phyloP scores from a whole-genome alignment of 2,113 vertebrate genomes.

The Colius striatus region DNA sequence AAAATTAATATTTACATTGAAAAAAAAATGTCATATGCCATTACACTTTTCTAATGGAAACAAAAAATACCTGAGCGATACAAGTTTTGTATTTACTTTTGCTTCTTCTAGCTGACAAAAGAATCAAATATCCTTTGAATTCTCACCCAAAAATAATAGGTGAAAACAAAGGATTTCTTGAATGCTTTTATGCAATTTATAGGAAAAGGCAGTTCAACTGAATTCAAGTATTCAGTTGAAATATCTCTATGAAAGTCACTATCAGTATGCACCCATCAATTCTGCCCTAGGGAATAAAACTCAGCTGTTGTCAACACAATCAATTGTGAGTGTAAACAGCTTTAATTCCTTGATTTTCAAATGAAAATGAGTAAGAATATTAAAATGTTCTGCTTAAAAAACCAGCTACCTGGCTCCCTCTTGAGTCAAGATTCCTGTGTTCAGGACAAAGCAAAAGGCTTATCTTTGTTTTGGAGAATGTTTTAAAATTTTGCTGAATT shows the following conservation, averaged over 20 bases:
- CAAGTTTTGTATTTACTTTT: not conserved
- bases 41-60: not conserved
- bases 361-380: not conserved
- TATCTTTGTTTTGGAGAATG: not conserved
- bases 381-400: slow-evolving; percentile 1
- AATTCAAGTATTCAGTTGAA: not conserved
- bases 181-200: not conserved
- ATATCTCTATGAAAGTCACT: not conserved
- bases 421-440: slow-evolving; percentile 49
- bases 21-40: not conserved
- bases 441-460: not conserved
- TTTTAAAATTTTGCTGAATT: not conserved
- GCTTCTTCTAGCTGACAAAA: not conserved
- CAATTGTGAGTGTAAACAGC: not conserved
- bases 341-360: slow-evolving; percentile 41
- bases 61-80: not conserved
- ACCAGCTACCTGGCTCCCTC: slow-evolving; percentile 66
- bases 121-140: not conserved
- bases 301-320: not conserved
- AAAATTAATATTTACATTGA: not conserved
- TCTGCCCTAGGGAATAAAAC: not conserved
- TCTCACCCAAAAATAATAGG: not conserved
- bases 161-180: not conserved
- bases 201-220: not conserved
- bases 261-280: not conserved